Conservation (phyloP, 2,113 vertebrate species). For the Cichladusa arquata region DNA sequence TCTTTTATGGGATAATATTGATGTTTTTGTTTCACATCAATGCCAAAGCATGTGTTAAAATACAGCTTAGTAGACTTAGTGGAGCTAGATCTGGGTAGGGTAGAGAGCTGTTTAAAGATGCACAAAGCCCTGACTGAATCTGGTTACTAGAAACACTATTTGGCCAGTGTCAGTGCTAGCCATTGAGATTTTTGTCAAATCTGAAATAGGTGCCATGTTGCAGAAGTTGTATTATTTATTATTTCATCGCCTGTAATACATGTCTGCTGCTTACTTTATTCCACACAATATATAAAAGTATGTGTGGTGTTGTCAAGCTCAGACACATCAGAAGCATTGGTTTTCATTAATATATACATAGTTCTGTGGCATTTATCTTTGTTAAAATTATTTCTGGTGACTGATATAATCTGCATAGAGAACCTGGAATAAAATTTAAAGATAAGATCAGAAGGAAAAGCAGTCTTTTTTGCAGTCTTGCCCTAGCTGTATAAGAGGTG, state of each 20-base stretch:
- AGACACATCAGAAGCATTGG: not conserved
- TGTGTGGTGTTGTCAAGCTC: not conserved
- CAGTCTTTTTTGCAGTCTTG: not conserved
- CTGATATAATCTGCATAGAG: not conserved
- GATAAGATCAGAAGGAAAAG: not conserved
- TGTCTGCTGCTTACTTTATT: not conserved
- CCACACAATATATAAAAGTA: not conserved
- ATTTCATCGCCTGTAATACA: not conserved
- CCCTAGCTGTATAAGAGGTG: not conserved
- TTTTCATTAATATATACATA: not conserved
- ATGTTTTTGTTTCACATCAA: not conserved
- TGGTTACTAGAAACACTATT: not conserved
- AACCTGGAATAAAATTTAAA: not conserved
- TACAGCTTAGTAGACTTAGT: not conserved
- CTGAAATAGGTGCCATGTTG: not conserved
- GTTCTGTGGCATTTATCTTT: not conserved
- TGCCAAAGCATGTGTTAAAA: not conserved
- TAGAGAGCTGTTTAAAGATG: not conserved
- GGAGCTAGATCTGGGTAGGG: not conserved
- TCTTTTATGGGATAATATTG: not conserved
- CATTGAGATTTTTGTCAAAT: not conserved
- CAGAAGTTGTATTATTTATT: not conserved
- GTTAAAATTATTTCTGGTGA: not conserved
- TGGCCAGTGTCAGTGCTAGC: not conserved
- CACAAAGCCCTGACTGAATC: not conserved